Percentiles rank a stretch among this genome's conserved stretches.
These are phyloP conservation scores for Pardosa pseudoannulata DNA, from an alignment of 2,888 invertebrate species.

Conservation along the genomic window DNA sequence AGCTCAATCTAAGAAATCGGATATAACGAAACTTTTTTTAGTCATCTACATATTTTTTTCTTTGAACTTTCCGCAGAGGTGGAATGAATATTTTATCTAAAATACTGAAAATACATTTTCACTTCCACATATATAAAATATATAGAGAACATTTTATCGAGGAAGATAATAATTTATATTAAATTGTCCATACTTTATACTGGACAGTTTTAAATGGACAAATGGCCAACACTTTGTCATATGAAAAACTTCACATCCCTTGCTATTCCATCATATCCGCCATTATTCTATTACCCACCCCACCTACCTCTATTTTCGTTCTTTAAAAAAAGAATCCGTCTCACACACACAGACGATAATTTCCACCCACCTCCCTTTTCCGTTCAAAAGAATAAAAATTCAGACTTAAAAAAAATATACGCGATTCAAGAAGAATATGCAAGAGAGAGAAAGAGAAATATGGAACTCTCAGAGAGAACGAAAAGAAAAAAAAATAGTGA, in stretches of 20 bases:
- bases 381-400: neutral
- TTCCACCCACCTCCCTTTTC: neutral
- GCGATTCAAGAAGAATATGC: neutral
- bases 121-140: no score
- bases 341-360: no score
- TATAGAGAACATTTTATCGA: no score
- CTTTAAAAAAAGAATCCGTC: neutral
- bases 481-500: no score
- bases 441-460: constrained; percentile 5
- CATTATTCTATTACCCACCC: neutral
- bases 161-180: no score
- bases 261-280: neutral
- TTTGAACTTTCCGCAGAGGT: neutral
- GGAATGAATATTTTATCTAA: neutral
- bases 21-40: no score
- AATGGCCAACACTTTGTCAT: no score
- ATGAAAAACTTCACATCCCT: neutral
- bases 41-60: no score
- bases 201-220: no score
- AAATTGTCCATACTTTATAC: no score
- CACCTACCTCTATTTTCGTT: neutral
- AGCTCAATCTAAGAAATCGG: no score
- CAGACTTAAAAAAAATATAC: neutral
- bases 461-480: neutral
- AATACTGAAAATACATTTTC: neutral